Conservation (phyloP, 2,888 invertebrate genomes). For the Onchidella celtica region DNA sequence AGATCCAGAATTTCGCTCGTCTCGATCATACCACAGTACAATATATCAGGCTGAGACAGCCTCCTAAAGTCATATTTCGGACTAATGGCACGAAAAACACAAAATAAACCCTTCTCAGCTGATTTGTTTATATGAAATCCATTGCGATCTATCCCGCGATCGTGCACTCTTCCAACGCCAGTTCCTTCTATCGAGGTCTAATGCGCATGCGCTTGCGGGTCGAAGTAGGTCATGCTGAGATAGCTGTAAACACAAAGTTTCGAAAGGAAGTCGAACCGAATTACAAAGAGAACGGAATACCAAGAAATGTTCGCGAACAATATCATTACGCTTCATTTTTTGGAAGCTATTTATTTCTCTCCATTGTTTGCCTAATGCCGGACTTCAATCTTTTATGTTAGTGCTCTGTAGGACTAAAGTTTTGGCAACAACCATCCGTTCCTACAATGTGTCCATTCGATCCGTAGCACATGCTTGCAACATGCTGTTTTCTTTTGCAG, state of each 20-base stretch:
- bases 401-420: no score
- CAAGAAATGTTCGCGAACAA: no score
- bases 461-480: slow-evolving; percentile 25
- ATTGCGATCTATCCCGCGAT: slow-evolving; percentile 26
- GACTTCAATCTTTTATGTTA: no score
- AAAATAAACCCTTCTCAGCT: slow-evolving; percentile 4
- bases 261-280: neutral
- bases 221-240: slow-evolving; percentile 31
- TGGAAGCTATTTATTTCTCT: no score
- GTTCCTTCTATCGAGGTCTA: slow-evolving; percentile 38
- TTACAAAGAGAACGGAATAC: neutral
- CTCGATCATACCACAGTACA: slow-evolving; percentile 48
- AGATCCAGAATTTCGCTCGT: slow-evolving; percentile 50
- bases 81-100: neutral
- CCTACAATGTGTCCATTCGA: slow-evolving; percentile 35
- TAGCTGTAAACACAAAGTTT: slow-evolving; percentile 37
- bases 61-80: slow-evolving; percentile 35
- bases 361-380: no score
- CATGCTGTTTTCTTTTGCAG: slow-evolving; percentile 10
- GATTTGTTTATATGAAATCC: slow-evolving; percentile 43
- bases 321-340: no score
- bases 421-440: no score
- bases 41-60: slow-evolving; percentile 8
- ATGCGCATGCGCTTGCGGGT: slow-evolving; percentile 41
- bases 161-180: slow-evolving; percentile 32